Evolutionary conservation across 2,888 invertebrate species (phyloP), one percentile per base, ranked within the genome.

Genomic region (Cephonodes hylas): DNA sequence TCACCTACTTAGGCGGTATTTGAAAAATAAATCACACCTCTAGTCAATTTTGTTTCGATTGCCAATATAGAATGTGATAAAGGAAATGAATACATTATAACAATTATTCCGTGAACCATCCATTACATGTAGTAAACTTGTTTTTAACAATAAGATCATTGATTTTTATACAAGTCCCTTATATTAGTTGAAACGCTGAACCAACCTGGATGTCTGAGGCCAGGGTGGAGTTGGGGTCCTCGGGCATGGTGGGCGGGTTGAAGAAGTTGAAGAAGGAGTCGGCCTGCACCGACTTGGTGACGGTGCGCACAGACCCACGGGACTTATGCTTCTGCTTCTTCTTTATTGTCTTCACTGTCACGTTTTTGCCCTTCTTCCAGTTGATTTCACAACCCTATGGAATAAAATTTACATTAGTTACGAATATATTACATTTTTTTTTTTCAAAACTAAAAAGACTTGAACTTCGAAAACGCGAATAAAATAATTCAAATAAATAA

Each of bases 181-280:
- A n/a, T n/a, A n/a, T n/a, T n/a, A n/a, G n/a, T n/a, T n/a, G n/a
- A n/a, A n/a, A n/a, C n/a, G n/a, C n/a, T n/a, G n/a, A n/a, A 42
- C 56, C 59, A 77, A 96, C 95, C 87, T 92, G 97, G 45, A 96
- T 95, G 69, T 99, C 98, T 61, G 98, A 98, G 82, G 98, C 98
- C 67, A 97, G 93, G 67, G 97, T 97, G 45, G 95, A 95, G 76
- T 96, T 89, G 38, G 95, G 94, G 85, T 96, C 97, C 66, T 97
- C 97, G 42, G 97, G 96, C 88, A 97, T 96, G 68, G 86, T 92
- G 42, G 99, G 99, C 56, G 99, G 99, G 72, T 94, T 95, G 93
- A 99, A 99, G 94, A 99, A 99, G 92, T 99, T 99, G 93, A 99
- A 99, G 94, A 99, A 99, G 0, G 99, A 99, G 88, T 99, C 99